Evolutionary conservation across 2,113 vertebrate genomes (phyloP).

Genomic region (Glaucomys volans): DNA sequence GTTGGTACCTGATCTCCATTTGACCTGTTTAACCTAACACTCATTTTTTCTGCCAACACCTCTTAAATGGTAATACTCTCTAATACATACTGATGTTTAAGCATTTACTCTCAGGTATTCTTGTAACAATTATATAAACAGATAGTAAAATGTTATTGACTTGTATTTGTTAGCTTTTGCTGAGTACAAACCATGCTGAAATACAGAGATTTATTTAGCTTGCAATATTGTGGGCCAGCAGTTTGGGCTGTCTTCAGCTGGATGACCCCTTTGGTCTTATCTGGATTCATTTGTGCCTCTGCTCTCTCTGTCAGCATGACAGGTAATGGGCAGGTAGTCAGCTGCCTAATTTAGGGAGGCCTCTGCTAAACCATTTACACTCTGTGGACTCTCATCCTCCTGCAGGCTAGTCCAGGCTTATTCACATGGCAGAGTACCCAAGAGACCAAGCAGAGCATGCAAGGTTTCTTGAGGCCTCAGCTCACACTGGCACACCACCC

Average conservation of each 20-base stretch:
- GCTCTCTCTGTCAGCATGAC: background rate
- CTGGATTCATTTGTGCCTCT: background rate
- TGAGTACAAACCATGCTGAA: background rate
- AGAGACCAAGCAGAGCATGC: background rate
- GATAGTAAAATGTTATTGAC: background rate
- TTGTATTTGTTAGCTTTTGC: background rate
- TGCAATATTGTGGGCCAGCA: background rate
- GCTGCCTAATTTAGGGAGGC: background rate
- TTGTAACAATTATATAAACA: background rate
- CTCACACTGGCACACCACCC: background rate
- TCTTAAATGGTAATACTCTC: background rate
- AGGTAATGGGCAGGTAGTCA: background rate
- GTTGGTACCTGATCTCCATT: background rate
- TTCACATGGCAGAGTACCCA: background rate
- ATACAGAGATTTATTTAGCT: slow-evolving; percentile 13
- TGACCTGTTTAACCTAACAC: background rate
- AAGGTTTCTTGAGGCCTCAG: background rate
- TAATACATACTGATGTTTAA: background rate
- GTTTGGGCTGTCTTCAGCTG: background rate
- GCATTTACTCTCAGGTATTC: background rate
- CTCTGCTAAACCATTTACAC: background rate
- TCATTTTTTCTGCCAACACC: background rate
- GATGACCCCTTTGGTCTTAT: background rate
- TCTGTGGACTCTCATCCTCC: background rate
- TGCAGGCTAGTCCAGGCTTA: background rate